These are phyloP conservation scores for Lagopus leucura DNA, from an alignment of 2,113 vertebrate species.

Conservation along the genomic window DNA sequence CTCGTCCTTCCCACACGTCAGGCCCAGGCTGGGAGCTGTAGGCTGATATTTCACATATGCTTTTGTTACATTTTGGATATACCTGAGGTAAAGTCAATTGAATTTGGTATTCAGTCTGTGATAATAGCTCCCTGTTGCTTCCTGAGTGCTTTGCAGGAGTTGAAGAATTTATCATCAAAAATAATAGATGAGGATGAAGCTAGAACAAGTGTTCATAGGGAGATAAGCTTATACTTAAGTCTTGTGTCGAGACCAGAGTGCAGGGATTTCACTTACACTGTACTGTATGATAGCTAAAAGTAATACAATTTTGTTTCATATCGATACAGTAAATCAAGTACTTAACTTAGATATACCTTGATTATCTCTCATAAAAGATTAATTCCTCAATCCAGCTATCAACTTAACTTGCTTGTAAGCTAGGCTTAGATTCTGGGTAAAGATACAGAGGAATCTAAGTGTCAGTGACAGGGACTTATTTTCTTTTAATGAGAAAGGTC, in stretches of 20 bases:
- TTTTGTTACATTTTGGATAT: neutral
- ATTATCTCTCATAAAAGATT: neutral
- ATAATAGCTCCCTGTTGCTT: neutral
- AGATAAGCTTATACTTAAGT: neutral
- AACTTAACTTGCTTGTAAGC: neutral
- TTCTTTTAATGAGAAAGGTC: neutral
- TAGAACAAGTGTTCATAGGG: neutral
- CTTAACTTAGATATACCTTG: neutral
- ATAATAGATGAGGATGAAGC: neutral
- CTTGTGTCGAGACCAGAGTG: neutral
- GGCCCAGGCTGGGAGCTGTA: accelerated
- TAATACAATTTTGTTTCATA: neutral
- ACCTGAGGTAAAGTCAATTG: neutral
- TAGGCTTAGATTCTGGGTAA: neutral
- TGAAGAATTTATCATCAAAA: neutral
- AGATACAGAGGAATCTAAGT: neutral
- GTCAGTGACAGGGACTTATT: neutral
- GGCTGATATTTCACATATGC: neutral
- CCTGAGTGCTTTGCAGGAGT: neutral
- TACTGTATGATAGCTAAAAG: neutral
- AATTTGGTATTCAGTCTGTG: neutral
- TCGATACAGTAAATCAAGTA: neutral
- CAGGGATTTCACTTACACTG: neutral
- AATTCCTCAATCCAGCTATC: neutral
- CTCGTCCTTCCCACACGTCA: neutral